Evolutionary conservation across 1,140 invertebrate species (phyloP).

Genomic region (Oscheius sp.): DNA sequence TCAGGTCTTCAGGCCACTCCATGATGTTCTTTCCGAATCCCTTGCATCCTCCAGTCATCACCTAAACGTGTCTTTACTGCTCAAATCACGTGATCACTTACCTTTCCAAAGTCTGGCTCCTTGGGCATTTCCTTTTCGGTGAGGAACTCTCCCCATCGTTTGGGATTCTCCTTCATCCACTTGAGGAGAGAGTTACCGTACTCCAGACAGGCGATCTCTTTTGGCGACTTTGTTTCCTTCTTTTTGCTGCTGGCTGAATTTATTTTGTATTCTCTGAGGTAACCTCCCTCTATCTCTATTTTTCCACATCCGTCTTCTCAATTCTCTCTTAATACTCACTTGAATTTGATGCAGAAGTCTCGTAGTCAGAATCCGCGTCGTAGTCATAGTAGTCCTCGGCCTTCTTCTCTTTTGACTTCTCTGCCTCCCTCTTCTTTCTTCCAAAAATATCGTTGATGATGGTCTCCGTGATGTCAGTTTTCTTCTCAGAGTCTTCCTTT

Average conservation of each 20-base stretch:
- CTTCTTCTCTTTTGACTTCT: conserved; percentile 36
- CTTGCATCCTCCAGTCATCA: conserved; percentile 89
- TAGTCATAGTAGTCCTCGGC: conserved; percentile 56
- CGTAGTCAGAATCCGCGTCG: conserved; percentile 48
- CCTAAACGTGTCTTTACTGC: conserved; percentile 52
- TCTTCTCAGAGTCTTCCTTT: not conserved
- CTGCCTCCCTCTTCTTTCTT: conserved; percentile 33
- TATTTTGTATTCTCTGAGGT: too few relatives aligned
- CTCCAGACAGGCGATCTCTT: conserved; percentile 43
- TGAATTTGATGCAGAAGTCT: conserved; percentile 12
- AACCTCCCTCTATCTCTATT: too few relatives aligned
- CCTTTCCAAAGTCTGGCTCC: conserved; percentile 78
- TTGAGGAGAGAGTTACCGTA: conserved; percentile 48
- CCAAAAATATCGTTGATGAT: conserved; percentile 34
- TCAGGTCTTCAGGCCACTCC: conserved; percentile 95
- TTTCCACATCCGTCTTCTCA: conserved; percentile 3
- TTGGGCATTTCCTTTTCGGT: conserved; percentile 51
- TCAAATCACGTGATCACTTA: not conserved
- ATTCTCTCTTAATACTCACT: conserved; percentile 9
- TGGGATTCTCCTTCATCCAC: conserved; percentile 54
- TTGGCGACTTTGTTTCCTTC: conserved; percentile 30
- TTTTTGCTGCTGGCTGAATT: conserved; percentile 1
- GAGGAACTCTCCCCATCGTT: conserved; percentile 43
- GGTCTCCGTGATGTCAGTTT: conserved; percentile 13
- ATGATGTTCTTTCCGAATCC: conserved; percentile 95